A percentile compares a stretch with the other conserved stretches of the same genome.
phyloP scores from a whole-genome alignment of 2,113 vertebrate genomes.

The Sphyrna mokarran region DNA sequence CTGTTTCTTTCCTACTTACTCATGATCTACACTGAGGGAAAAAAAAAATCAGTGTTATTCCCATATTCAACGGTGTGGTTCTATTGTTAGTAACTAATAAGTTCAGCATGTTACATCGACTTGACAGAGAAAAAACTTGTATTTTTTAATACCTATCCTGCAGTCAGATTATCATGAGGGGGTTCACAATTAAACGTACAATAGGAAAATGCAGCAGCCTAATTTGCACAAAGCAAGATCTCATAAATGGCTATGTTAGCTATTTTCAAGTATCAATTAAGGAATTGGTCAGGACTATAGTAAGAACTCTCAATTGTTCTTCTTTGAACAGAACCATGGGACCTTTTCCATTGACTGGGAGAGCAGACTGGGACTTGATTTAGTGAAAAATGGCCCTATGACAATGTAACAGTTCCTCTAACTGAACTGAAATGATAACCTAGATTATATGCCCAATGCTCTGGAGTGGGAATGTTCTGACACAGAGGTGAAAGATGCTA shows the following conservation, averaged over 20 bases:
- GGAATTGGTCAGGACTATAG: not conserved
- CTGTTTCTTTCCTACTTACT: not conserved
- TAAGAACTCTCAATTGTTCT: not conserved
- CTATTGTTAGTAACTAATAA: not conserved
- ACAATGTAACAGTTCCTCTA: not conserved
- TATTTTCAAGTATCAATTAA: not conserved
- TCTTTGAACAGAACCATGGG: not conserved
- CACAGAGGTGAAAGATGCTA: not conserved
- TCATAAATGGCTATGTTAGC: not conserved
- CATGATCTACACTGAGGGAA: not conserved
- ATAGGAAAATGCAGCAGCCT: not conserved
- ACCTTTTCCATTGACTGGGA: not conserved
- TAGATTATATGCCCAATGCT: not conserved
- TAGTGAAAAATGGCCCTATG: not conserved
- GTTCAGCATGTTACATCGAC: not conserved
- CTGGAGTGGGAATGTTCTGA: not conserved
- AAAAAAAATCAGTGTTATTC: not conserved
- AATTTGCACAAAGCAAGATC: not conserved
- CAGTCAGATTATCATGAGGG: not conserved
- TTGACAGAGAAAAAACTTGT: not conserved
- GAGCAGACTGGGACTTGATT: not conserved
- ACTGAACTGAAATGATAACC: not conserved
- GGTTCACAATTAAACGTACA: not conserved
- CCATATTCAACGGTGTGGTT: not conserved
- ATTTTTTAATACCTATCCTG: not conserved